Evolutionary conservation across 1,140 invertebrate genomes (phyloP).

Genomic region (Bombus haemorrhoidalis): DNA sequence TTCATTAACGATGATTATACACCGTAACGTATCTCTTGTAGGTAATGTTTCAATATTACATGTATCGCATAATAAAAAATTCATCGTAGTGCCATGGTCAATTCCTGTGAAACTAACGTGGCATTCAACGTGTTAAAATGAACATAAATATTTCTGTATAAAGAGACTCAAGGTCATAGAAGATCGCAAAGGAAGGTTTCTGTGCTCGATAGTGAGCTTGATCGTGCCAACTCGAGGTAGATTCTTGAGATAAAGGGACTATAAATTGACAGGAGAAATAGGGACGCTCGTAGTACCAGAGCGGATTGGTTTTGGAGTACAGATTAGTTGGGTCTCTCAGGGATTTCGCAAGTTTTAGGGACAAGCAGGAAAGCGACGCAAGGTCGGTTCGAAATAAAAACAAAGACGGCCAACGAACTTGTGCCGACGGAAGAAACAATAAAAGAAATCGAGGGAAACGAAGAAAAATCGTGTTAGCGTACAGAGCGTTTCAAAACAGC

Average conservation of each 20-base stretch:
- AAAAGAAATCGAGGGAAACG: not conserved
- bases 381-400: not conserved
- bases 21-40: no score
- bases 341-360: conserved; percentile 6
- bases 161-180: no score
- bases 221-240: conserved; percentile 25
- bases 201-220: not conserved
- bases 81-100: no score
- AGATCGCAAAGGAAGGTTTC: not conserved
- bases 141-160: no score
- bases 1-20: no score
- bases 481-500: not conserved
- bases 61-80: no score
- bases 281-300: conserved; percentile 51
- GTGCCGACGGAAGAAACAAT: not conserved
- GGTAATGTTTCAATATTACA: no score
- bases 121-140: no score
- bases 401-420: not conserved
- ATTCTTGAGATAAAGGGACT: conserved; percentile 62
- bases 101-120: no score
- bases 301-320: not conserved
- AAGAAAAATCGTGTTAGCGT: not conserved
- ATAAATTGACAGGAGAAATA: conserved; percentile 55
- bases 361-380: not conserved
- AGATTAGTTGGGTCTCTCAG: conserved; percentile 31